Percentiles rank a stretch among this genome's conserved stretches.
These are phyloP conservation scores for Orcinus orca DNA, from an alignment of 2,113 vertebrate species.

Conservation along the genomic window DNA sequence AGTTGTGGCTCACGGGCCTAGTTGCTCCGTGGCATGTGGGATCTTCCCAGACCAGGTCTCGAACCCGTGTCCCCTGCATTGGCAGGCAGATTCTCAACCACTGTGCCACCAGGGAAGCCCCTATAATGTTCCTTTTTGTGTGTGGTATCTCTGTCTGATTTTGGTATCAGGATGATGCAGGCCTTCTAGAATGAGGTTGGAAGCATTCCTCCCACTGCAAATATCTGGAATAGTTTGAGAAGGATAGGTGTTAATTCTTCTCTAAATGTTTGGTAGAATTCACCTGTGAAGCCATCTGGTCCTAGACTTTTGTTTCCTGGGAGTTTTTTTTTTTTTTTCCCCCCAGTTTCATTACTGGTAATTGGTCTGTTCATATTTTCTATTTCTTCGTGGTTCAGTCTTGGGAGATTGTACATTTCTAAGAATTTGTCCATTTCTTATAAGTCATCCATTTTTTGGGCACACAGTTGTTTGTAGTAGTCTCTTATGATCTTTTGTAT, in stretches of 20 bases:
- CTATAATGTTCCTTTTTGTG: background rate
- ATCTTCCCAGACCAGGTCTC: too few relatives aligned
- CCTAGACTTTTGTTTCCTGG: too few relatives aligned
- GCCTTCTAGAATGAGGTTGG: background rate
- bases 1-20: too few relatives aligned
- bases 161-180: background rate
- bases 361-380: background rate
- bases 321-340: too few relatives aligned
- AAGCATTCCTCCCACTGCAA: background rate
- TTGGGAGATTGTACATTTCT: background rate
- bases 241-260: background rate
- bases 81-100: too few relatives aligned
- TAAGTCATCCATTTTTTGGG: background rate
- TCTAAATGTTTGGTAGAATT: background rate
- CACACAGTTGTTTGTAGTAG: background rate
- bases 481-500: too few relatives aligned
- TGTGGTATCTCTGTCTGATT: background rate
- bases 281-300: background rate
- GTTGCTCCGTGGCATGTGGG: too few relatives aligned
- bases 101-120: too few relatives aligned
- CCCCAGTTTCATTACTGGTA: too few relatives aligned
- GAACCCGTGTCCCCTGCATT: too few relatives aligned
- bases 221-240: background rate
- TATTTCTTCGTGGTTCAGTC: background rate
- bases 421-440: background rate